Conservation (phyloP, 2,888 invertebrate species). For the Euspilapteryx auroguttella region DNA sequence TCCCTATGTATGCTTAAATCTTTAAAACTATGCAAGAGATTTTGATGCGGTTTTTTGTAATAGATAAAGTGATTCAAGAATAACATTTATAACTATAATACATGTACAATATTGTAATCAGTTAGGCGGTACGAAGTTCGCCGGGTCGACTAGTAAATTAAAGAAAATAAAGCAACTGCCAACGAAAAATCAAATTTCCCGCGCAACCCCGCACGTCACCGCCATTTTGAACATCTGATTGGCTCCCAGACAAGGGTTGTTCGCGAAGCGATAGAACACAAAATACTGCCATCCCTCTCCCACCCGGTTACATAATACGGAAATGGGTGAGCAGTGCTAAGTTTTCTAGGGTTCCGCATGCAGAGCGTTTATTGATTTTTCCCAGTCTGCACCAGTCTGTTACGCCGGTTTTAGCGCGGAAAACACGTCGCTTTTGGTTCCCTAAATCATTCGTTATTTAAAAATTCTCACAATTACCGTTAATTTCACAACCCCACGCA, state of each 20-base stretch:
- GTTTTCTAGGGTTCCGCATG: constrained; percentile 48
- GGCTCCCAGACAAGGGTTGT: constrained; percentile 30
- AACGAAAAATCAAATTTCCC: constrained; percentile 50
- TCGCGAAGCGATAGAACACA: constrained; percentile 19
- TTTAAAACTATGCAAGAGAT: no score
- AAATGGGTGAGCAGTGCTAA: constrained; percentile 50
- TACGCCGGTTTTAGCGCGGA: constrained; percentile 54
- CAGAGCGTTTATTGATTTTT: constrained; percentile 50
- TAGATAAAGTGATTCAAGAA: no score
- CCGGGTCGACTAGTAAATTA: no score
- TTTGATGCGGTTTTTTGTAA: no score
- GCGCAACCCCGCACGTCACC: constrained; percentile 40
- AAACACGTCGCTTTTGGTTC: constrained; percentile 34
- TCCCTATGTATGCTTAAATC: no score
- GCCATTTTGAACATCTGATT: constrained; percentile 47
- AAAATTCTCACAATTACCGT: no score
- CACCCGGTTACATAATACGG: constrained; percentile 46
- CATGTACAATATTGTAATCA: no score
- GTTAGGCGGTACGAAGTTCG: no score
- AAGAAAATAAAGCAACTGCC: no score
- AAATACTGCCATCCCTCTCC: constrained; percentile 28
- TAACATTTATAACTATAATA: no score
- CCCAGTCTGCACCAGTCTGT: constrained; percentile 51
- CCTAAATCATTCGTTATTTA: no score
- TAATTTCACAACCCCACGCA: no score